A percentile compares a stretch with the other conserved stretches of the same genome.
phyloP scores from a whole-genome alignment of 2,113 vertebrate genomes.

The Etheostoma spectabile region DNA sequence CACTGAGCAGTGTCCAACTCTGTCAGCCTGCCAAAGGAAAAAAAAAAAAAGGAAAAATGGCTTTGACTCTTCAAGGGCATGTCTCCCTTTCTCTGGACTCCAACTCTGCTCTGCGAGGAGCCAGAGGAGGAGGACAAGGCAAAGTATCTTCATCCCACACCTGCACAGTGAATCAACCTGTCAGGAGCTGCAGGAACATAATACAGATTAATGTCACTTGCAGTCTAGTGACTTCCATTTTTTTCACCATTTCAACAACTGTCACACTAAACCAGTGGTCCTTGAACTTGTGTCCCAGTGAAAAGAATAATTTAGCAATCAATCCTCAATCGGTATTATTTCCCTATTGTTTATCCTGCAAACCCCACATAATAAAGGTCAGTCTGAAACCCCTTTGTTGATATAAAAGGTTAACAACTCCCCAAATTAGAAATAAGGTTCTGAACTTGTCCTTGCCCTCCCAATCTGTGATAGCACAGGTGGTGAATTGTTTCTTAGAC shows the following conservation, averaged over 20 bases:
- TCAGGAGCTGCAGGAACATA: background rate
- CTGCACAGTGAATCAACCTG: constrained; percentile 15
- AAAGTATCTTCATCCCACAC: background rate
- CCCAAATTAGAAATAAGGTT: constrained; percentile 2
- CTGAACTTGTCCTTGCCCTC: background rate
- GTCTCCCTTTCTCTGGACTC: constrained; percentile 19
- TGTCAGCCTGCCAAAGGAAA: constrained; percentile 39
- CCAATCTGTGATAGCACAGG: background rate
- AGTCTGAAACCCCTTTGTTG: background rate
- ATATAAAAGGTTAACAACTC: constrained; percentile 9
- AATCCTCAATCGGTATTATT: background rate
- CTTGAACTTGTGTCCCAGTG: background rate
- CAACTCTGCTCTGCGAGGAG: constrained; percentile 12
- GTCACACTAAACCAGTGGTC: background rate
- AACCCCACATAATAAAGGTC: background rate
- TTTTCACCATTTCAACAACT: background rate
- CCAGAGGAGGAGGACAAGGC: constrained; percentile 15
- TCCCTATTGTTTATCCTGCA: background rate
- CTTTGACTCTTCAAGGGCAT: constrained; percentile 62
- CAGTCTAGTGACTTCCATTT: background rate
- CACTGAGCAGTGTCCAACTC: constrained; percentile 29
- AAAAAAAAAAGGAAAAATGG: background rate
- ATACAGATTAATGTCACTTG: constrained; percentile 6
- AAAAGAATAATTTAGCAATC: background rate
- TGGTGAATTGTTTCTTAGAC: background rate